A percentile compares a stretch with the other conserved stretches of the same genome.
These are phyloP conservation scores for Rhinoraja longicauda DNA, from an alignment of 2,797 vertebrate species.

Conservation along the genomic window DNA sequence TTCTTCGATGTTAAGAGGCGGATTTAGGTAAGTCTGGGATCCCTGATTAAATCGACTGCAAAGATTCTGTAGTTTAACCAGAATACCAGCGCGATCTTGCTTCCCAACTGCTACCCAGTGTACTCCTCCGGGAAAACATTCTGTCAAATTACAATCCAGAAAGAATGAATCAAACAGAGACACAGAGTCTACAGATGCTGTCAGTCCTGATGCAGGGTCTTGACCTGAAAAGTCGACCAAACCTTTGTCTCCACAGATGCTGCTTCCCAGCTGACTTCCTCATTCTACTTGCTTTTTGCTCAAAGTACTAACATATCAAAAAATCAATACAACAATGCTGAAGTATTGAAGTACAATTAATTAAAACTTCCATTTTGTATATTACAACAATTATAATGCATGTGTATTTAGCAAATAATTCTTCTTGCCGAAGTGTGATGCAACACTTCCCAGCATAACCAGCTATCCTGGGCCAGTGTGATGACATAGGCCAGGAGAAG, in stretches of 20 bases:
- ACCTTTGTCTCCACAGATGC: no score
- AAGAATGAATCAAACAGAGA: neutral
- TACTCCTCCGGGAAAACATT: conserved; percentile 81
- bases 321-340: neutral
- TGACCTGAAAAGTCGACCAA: no score
- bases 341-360: neutral
- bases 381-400: neutral
- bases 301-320: neutral
- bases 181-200: no score
- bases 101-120: conserved; percentile 92
- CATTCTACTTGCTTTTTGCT: no score
- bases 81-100: conserved; percentile 80
- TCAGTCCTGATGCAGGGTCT: no score
- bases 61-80: conserved; percentile 87
- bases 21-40: conserved; percentile 59
- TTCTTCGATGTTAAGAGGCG: conserved; percentile 81
- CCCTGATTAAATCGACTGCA: conserved; percentile 84
- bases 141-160: conserved; percentile 52
- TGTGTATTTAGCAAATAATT: neutral
- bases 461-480: neutral
- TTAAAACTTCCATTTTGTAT: neutral
- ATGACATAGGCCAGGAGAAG: neutral
- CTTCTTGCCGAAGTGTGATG: neutral
- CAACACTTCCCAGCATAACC: neutral
- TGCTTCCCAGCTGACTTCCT: no score